phyloP scores from a whole-genome alignment of 2,113 vertebrate genomes.

The Phyllopteryx taeniolatus region DNA sequence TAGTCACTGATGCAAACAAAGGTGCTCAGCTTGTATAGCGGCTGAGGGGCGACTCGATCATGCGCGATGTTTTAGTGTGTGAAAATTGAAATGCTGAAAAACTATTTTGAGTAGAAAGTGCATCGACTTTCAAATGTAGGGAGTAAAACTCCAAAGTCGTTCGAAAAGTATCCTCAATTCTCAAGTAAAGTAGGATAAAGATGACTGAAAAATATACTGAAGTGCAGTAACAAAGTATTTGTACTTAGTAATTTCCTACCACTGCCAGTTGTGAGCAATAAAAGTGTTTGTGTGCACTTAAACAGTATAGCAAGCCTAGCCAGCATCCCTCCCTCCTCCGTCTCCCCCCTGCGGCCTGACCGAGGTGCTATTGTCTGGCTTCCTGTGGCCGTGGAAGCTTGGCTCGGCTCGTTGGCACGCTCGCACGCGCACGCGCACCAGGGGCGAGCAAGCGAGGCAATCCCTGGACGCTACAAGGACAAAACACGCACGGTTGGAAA shows the following conservation, averaged over 20 bases:
- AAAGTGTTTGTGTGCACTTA: constrained; percentile 5
- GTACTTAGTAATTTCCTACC: not conserved
- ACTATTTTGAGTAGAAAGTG: no score
- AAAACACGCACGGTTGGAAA: not conserved
- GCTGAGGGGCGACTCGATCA: no score
- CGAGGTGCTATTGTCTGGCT: constrained; percentile 67
- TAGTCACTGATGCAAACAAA: no score
- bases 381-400: constrained; percentile 53
- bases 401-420: constrained; percentile 6
- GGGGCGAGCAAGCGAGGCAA: constrained; percentile 19
- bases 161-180: no score
- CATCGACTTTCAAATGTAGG: no score
- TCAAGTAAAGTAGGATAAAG: no score
- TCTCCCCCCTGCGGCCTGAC: constrained; percentile 21
- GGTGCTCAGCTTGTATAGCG: no score
- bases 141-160: no score
- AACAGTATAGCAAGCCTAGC: not conserved
- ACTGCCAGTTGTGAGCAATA: constrained; percentile 3
- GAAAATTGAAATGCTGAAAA: no score
- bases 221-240: not conserved
- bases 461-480: not conserved
- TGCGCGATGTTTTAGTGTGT: no score
- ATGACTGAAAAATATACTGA: not conserved
- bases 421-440: constrained; percentile 4
- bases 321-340: constrained; percentile 1